Evolutionary conservation across 1,140 invertebrate species (phyloP), one percentile per base, ranked within the genome.

Genomic region (Dendroctonus ponderosae): DNA sequence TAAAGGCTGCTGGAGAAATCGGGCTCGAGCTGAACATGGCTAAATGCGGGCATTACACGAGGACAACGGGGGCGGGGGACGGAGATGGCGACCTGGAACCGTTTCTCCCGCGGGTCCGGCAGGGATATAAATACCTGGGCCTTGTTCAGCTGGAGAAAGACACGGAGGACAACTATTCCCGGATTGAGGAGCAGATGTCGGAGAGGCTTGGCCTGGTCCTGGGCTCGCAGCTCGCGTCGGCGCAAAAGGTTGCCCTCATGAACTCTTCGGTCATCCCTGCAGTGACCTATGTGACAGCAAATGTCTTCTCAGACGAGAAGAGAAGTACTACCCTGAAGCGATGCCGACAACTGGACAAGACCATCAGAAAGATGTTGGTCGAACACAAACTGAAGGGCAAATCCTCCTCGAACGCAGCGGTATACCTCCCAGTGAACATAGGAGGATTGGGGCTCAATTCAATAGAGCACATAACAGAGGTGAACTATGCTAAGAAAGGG

Each of bases 11-110:
- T 5, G 41, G 15, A 6, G 67, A 71, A 50, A 41, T 75, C 3
- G 68, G 68, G 7, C 66, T 70, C 11, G 7, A 14, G n/a, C 38
- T 75, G n/a, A 70, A 73, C 38, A n/a, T n/a, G 42, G 41, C 42
- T 8, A 71, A 71, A 38, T 71, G 71, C 54, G 70, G 67, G 9
- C 43, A 58, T 5, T 70, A 68, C 54, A 8, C 39, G 7, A 15
- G 44, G 12, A n/a, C 43, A 44, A n/a, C 7, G n/a, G 43, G n/a
- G 43, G 43, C n/a, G 43, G 43, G 43, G 43, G 43, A 44, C 43
- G 43, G 43, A 44, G 43, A 44, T n/a, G n/a, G n/a, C n/a, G n/a
- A n/a, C n/a, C n/a, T n/a, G n/a, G n/a, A n/a, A n/a, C n/a, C n/a
- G n/a, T n/a, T n/a, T n/a, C n/a, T n/a, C n/a, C n/a, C n/a, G n/a